Evolutionary conservation across 2,888 invertebrate species (phyloP).

Genomic region (Rotaria socialis): DNA sequence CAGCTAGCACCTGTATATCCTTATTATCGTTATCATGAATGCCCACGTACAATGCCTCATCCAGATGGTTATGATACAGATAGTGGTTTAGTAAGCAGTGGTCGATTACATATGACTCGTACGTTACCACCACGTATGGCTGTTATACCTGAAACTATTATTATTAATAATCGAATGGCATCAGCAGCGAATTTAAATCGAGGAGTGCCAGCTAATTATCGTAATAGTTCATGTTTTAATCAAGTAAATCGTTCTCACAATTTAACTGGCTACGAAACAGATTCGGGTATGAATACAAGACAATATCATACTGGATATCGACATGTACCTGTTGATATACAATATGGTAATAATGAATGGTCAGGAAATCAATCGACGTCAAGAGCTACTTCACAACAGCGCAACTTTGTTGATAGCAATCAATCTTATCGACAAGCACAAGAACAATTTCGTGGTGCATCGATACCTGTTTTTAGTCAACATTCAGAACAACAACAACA

Average conservation of each 20-base stretch:
- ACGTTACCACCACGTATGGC: constrained; percentile 19
- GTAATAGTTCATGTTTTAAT: not conserved
- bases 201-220: not conserved
- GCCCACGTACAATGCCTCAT: not conserved
- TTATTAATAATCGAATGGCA: not conserved
- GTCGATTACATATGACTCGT: constrained; percentile 24
- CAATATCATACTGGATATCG: constrained; percentile 34
- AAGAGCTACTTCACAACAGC: not conserved
- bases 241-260: not conserved
- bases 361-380: not conserved
- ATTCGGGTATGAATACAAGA: constrained; percentile 38
- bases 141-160: constrained; percentile 24
- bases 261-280: constrained; percentile 42
- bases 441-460: constrained; percentile 1
- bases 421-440: not conserved
- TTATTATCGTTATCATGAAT: not conserved
- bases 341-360: constrained; percentile 16
- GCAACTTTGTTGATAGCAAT: not conserved
- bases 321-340: constrained; percentile 33
- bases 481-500: constrained; percentile 40
- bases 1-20: not conserved
- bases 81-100: constrained; percentile 24
- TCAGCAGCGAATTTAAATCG: not conserved
- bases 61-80: constrained; percentile 35
- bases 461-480: constrained; percentile 40